These are phyloP conservation scores for Oscheius sp. DNA, from an alignment of 2,888 invertebrate species.

Conservation along the genomic window DNA sequence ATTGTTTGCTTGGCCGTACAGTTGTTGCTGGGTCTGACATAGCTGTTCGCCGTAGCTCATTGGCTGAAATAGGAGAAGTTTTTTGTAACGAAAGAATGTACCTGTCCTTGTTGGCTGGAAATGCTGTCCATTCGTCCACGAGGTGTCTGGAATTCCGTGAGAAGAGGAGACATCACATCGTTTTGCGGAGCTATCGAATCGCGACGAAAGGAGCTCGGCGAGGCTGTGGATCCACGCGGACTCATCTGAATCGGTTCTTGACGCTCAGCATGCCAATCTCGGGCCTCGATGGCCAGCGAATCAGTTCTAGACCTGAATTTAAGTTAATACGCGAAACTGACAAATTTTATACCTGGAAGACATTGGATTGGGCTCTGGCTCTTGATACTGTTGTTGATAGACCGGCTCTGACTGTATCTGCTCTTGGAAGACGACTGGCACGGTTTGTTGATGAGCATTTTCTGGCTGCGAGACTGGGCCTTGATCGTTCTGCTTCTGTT, in stretches of 20 bases:
- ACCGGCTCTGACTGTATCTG: background rate
- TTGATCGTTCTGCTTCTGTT: background rate
- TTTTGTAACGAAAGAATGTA: background rate
- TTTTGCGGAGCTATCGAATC: background rate
- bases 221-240: background rate
- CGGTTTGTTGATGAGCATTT: background rate
- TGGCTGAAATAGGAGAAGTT: background rate
- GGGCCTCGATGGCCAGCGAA: slow-evolving; percentile 46
- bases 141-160: background rate
- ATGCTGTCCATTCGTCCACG: slow-evolving; percentile 2
- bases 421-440: background rate
- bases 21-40: slow-evolving; percentile 2
- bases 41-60: slow-evolving; percentile 30
- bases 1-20: background rate
- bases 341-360: background rate
- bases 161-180: background rate
- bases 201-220: background rate
- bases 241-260: slow-evolving; percentile 56
- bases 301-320: slow-evolving; percentile 27
- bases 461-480: background rate
- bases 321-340: background rate
- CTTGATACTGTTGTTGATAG: background rate
- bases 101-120: background rate
- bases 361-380: slow-evolving; percentile 2
- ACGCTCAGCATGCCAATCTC: slow-evolving; percentile 56